These are phyloP conservation scores for Lordiphosa clarofinis DNA, from an alignment of 1,140 invertebrate species.

Conservation along the genomic window DNA sequence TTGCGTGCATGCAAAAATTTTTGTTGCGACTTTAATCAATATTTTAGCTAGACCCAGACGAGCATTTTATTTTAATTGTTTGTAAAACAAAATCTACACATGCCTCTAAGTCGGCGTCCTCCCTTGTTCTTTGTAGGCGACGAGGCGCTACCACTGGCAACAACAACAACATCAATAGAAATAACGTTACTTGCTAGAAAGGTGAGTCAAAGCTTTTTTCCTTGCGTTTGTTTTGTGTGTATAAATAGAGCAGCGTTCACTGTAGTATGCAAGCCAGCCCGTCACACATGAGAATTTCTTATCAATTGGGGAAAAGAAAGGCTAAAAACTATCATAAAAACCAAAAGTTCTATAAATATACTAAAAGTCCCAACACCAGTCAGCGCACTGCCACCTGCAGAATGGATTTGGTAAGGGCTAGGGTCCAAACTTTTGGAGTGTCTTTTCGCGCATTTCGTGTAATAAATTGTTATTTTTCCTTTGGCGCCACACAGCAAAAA, in stretches of 20 bases:
- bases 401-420: slow-evolving; percentile 18
- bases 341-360: slow-evolving; percentile 51
- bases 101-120: slow-evolving; percentile 2
- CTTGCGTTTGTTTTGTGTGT: slow-evolving; percentile 23
- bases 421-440: slow-evolving; percentile 42
- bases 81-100: slow-evolving; percentile 31
- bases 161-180: slow-evolving; percentile 8
- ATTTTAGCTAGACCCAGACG: slow-evolving; percentile 42
- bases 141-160: slow-evolving; percentile 16
- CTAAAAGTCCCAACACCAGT: not conserved
- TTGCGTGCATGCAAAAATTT: slow-evolving; percentile 55
- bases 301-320: slow-evolving; percentile 57
- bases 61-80: slow-evolving; percentile 65
- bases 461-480: slow-evolving; percentile 60
- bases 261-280: slow-evolving; percentile 32
- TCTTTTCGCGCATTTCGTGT: slow-evolving; percentile 60
- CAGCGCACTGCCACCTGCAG: not conserved
- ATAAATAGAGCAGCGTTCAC: slow-evolving; percentile 47
- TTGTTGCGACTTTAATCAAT: slow-evolving; percentile 60
- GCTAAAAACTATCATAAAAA: slow-evolving; percentile 35
- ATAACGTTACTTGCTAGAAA: slow-evolving; percentile 32
- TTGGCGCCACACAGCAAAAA: slow-evolving; percentile 32
- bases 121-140: slow-evolving; percentile 28
- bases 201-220: slow-evolving; percentile 57
- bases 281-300: slow-evolving; percentile 39